These are phyloP conservation scores for Elysia crispata DNA, from an alignment of 2,888 invertebrate species.

Conservation along the genomic window DNA sequence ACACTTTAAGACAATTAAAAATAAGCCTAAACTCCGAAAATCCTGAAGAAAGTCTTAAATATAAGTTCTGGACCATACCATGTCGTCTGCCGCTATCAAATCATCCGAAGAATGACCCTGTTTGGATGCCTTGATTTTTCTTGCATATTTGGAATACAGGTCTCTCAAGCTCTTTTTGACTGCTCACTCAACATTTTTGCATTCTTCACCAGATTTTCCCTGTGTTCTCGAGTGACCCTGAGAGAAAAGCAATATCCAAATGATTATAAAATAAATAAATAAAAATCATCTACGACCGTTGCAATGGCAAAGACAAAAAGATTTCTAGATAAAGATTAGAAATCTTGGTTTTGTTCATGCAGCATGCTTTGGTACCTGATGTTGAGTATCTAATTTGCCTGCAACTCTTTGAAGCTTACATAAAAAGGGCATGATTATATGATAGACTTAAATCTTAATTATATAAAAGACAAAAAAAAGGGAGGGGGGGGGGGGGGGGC, in stretches of 20 bases:
- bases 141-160: slow-evolving; percentile 85
- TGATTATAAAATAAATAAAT: not conserved
- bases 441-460: no score
- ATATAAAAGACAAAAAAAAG: no score
- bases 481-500: no score
- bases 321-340: no score
- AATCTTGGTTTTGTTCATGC: no score
- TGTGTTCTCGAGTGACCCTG: slow-evolving; percentile 92
- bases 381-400: no score
- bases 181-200: slow-evolving; percentile 89
- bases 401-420: no score
- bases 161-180: slow-evolving; percentile 88
- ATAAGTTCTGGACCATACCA: slow-evolving; percentile 68
- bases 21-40: no score
- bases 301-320: not conserved
- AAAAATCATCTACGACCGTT: not conserved
- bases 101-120: slow-evolving; percentile 85
- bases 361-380: no score
- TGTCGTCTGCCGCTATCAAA: slow-evolving; percentile 82
- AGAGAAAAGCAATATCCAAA: slow-evolving; percentile 36
- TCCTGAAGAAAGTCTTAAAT: not conserved
- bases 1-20: no score
- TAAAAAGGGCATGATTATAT: no score
- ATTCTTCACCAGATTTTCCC: slow-evolving; percentile 91
- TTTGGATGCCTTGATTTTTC: slow-evolving; percentile 84